Evolutionary conservation across 2,113 vertebrate species (phyloP), one percentile per base, ranked within the genome.

Genomic region (Conger conger): DNA sequence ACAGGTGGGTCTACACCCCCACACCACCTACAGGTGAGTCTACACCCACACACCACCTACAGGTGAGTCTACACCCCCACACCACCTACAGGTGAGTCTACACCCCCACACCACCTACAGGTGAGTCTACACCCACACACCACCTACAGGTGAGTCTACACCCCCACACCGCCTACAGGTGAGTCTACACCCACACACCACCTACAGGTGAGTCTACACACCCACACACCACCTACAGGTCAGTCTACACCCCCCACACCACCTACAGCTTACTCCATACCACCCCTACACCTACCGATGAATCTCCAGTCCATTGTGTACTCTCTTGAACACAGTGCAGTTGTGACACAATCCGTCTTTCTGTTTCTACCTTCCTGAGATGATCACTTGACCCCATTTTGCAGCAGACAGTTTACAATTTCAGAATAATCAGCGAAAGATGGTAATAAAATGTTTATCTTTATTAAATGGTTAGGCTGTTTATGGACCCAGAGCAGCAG

Each of bases 151-250:
- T 3, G 54, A 16, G 96, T 97, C 40, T 98, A 96, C 81, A 93
- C 94, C 0, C 97, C 0, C 95, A 97, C 90, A 97, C 96, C 76
- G 93, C 93, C 37, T 98, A 98, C 90, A 96, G 97, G 97, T 98
- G 89, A 88, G 94, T 1, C 1, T 42, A 9, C 40, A 42, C 40
- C 4, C n/a, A n/a, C n/a, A n/a, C n/a, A n/a, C n/a, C n/a, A n/a
- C n/a, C n/a, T n/a, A n/a, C n/a, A n/a, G n/a, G n/a, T n/a, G n/a
- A n/a, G n/a, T n/a, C n/a, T n/a, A n/a, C n/a, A 93, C 94, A 2
- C 40, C 40, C 40, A 6, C 4, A 42, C 40, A 42, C 40, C 40
- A 6, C 40, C 36, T 50, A 80, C 79, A 80, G 79, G 79, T 40
- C 36, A 40, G 79, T 38, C 35, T 79, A 38, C 78, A 37, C 40